phyloP scores from a whole-genome alignment of 2,113 vertebrate species.

The Ochotona curzoniae region DNA sequence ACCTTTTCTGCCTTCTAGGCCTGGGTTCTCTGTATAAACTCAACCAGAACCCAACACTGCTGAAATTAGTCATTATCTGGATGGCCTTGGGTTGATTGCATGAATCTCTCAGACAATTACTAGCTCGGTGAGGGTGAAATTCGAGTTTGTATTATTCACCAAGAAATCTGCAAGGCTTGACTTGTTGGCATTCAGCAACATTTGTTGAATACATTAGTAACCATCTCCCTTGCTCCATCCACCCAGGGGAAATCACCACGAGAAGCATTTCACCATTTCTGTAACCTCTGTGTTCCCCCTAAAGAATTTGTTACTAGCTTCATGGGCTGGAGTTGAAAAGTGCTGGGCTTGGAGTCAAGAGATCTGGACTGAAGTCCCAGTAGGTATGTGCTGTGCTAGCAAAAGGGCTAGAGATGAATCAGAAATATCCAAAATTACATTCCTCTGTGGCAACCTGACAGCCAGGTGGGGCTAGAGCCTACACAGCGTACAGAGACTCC shows the following conservation, averaged over 20 bases:
- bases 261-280: constrained; percentile 39
- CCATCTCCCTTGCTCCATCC: constrained; percentile 56
- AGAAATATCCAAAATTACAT: background rate
- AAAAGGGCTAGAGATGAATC: constrained; percentile 5
- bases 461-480: background rate
- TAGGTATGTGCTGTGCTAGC: constrained; percentile 37
- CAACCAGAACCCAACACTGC: background rate
- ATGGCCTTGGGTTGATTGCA: constrained; percentile 4
- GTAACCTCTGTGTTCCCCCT: constrained; percentile 39
- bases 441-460: background rate
- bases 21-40: background rate
- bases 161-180: constrained; percentile 57
- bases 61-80: constrained; percentile 40
- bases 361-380: constrained; percentile 53
- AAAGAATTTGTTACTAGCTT: constrained; percentile 62
- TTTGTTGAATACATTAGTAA: constrained; percentile 69
- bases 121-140: constrained; percentile 36
- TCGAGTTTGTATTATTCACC: constrained; percentile 51
- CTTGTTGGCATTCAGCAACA: constrained; percentile 60
- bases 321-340: constrained; percentile 65
- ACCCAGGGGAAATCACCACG: constrained; percentile 71
- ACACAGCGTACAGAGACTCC: background rate
- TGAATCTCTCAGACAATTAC: constrained; percentile 44
- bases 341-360: constrained; percentile 70
- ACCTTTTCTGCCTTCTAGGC: background rate